These are phyloP conservation scores for Rhabditophanes sp. DNA, from an alignment of 2,888 invertebrate species.

Conservation along the genomic window DNA sequence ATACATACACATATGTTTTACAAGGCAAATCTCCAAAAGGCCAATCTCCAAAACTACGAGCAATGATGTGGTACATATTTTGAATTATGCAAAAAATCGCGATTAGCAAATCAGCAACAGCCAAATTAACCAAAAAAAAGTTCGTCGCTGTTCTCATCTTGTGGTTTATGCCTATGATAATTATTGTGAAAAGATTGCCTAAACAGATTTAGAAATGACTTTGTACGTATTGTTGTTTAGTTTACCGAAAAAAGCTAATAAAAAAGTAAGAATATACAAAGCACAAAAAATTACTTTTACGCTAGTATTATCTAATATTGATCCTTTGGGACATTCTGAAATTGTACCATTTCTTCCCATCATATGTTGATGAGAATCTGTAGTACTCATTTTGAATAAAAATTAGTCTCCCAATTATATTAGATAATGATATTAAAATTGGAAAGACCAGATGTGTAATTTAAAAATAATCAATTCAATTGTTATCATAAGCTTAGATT, in stretches of 20 bases:
- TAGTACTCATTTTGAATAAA: no score
- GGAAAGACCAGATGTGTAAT: no score
- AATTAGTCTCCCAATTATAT: no score
- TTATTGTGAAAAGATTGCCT: constrained; percentile 72
- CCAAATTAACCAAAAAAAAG: constrained; percentile 75
- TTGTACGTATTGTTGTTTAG: no score
- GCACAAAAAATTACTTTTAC: no score
- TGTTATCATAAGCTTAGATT: no score
- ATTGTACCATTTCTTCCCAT: neutral
- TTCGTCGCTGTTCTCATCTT: constrained; percentile 72
- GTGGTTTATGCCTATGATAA: constrained; percentile 66
- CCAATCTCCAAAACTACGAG: constrained; percentile 45
- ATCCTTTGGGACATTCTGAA: no score
- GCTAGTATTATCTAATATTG: no score
- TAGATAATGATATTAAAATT: no score
- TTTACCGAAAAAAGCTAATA: no score
- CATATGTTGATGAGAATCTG: neutral
- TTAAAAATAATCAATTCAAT: no score
- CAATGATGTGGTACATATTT: constrained; percentile 64
- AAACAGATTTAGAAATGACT: constrained; percentile 44
- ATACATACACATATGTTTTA: constrained; percentile 75
- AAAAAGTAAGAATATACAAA: no score
- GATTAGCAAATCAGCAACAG: constrained; percentile 77
- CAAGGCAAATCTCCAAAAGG: constrained; percentile 59
- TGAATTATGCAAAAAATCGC: constrained; percentile 79